A percentile compares a stretch with the other conserved stretches of the same genome.
phyloP scores from a whole-genome alignment of 2,113 vertebrate species.

The Periophthalmodon schlosseri region DNA sequence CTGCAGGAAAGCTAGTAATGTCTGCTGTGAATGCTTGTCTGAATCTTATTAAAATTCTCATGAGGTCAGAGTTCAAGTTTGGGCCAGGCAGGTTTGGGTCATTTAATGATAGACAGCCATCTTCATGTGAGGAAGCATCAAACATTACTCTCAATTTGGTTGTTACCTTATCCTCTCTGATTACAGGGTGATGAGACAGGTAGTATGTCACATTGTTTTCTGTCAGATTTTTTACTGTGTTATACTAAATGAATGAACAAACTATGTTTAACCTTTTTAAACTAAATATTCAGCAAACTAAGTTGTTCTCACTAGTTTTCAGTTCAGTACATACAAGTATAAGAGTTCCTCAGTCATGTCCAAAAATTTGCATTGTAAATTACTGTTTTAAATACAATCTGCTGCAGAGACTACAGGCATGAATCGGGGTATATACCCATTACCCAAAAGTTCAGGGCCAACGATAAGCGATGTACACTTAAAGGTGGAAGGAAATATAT shows the following conservation, averaged over 20 bases:
- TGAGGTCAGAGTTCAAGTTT: slow-evolving; percentile 35
- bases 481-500: too few relatives aligned
- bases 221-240: too few relatives aligned
- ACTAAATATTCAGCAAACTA: background rate
- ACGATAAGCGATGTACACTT: too few relatives aligned
- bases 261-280: too few relatives aligned
- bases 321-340: too few relatives aligned
- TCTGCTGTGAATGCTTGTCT: slow-evolving; percentile 27
- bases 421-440: too few relatives aligned
- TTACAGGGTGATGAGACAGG: background rate
- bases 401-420: too few relatives aligned
- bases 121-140: background rate
- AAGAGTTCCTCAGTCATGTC: background rate
- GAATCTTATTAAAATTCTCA: slow-evolving; percentile 25
- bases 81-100: slow-evolving; percentile 25
- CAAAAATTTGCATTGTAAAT: background rate
- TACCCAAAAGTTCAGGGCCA: too few relatives aligned
- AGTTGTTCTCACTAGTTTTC: background rate
- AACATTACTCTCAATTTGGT: slow-evolving; percentile 11
- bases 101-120: slow-evolving; percentile 34
- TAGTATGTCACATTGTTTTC: too few relatives aligned
- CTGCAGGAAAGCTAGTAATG: slow-evolving; percentile 11
- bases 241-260: too few relatives aligned
- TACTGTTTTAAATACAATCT: background rate
- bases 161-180: background rate